Evolutionary conservation across 2,888 invertebrate species (phyloP), one percentile per base, ranked within the genome.

Genomic region (Xylota sylvarum): DNA sequence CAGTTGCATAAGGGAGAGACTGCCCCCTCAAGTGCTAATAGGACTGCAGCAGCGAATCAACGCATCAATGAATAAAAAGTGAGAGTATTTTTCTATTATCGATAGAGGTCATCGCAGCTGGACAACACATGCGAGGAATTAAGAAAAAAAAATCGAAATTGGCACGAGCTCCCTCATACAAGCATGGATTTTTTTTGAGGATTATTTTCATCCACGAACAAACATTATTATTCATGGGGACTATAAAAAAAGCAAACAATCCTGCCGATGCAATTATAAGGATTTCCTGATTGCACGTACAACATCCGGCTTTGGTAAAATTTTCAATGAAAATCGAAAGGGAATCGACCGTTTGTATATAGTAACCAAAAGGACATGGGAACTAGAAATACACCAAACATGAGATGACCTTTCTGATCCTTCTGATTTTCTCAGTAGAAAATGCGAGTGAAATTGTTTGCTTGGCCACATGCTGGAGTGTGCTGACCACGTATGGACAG

Each of bases 71-170:
- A 55, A 85, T 76, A 85, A 85, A 85, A 85, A 85, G 72, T 77
- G 72, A 76, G 69, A 85, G 76, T 74, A 46, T 40, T 74, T 80
- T 80, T 69, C 58, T 78, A 72, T 48, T 85, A 76, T 85, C 84
- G 58, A 67, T n/a, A 81, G 46, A 85, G 85, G 85, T 85, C 85
- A 85, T 85, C 85, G 85, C 85, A 85, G 85, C 85, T 85, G 85
- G 85, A 81, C 85, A 76, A 56, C 74, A 72, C 65, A 85, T 70
- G 80, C 80, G 58, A 52, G 64, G 48, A 9, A 80, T 69, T 60
- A 62, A 65, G 52, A 46, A 58, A 50, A 32, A 43, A 52, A 56
- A 46, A 79, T 5, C 40, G 4, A 74, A 46, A 72, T 60, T 85
- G 85, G 85, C 80, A 85, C 85, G 65, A 76, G 80, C 76, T 85